Conservation (phyloP, 2,888 invertebrate genomes). For the Callyntrura sp. region DNA sequence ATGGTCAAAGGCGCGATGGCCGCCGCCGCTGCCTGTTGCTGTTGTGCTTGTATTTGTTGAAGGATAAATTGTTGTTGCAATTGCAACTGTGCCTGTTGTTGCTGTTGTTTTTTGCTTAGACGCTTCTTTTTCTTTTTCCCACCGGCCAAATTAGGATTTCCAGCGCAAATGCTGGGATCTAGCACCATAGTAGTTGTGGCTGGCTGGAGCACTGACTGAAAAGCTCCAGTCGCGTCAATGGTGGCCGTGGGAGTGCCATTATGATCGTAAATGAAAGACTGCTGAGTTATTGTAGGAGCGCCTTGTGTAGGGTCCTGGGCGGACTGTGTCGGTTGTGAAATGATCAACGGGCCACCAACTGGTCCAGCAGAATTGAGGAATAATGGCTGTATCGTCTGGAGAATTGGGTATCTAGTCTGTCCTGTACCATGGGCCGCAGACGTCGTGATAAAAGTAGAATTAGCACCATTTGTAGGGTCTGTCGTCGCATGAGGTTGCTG, state of each 20-base stretch:
- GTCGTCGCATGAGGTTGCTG: constrained; percentile 60
- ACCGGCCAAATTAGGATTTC: constrained; percentile 72
- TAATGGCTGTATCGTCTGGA: constrained; percentile 83
- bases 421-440: constrained; percentile 53
- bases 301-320: constrained; percentile 70
- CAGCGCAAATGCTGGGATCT: constrained; percentile 82
- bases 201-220: constrained; percentile 79
- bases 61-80: constrained; percentile 83
- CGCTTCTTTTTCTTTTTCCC: constrained; percentile 83
- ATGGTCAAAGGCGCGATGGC: constrained; percentile 77
- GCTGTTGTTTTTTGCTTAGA: constrained; percentile 84
- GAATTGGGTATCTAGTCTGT: constrained; percentile 80
- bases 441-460: constrained; percentile 76
- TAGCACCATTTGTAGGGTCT: constrained; percentile 71
- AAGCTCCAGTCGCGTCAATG: constrained; percentile 71
- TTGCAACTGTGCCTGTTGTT: constrained; percentile 85
- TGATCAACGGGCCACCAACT: constrained; percentile 80
- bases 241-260: constrained; percentile 76
- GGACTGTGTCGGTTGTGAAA: constrained; percentile 78
- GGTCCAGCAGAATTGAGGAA: constrained; percentile 81
- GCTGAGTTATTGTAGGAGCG: constrained; percentile 71
- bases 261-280: constrained; percentile 83
- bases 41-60: constrained; percentile 84
- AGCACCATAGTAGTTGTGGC: constrained; percentile 82
- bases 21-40: constrained; percentile 78